phyloP scores from a whole-genome alignment of 2,888 invertebrate species.

The Aproaerema taeniolella region DNA sequence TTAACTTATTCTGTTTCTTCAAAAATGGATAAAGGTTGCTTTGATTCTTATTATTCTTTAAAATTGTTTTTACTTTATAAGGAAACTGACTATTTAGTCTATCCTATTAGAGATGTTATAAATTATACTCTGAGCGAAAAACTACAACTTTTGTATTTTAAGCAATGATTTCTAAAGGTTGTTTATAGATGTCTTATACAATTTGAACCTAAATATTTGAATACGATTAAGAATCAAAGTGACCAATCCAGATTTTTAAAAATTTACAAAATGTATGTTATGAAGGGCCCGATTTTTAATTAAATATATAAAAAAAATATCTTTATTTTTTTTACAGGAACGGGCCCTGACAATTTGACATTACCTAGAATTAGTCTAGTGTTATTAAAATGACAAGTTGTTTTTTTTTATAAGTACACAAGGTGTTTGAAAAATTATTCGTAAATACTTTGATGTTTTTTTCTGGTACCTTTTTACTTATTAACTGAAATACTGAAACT shows the following conservation, averaged over 20 bases:
- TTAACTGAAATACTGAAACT: no score
- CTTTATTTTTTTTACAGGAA: constrained; percentile 22
- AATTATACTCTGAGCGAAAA: no score
- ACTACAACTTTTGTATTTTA: no score
- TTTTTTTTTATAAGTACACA: constrained; percentile 22
- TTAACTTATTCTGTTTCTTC: constrained; percentile 32
- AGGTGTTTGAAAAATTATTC: neutral
- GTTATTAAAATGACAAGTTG: constrained; percentile 73
- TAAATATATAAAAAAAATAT: constrained; percentile 17
- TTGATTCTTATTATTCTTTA: no score
- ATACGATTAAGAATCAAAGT: neutral
- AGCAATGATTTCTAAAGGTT: no score
- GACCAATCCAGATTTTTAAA: neutral
- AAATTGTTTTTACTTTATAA: no score
- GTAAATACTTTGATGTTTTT: no score
- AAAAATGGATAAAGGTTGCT: constrained; percentile 7
- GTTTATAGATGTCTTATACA: no score
- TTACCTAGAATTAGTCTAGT: constrained; percentile 70
- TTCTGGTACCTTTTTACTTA: no score
- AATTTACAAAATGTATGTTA: constrained; percentile 23
- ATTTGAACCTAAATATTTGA: no score
- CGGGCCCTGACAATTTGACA: constrained; percentile 59
- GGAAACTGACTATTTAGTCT: no score
- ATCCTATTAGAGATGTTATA: no score
- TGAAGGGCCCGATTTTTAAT: constrained; percentile 24